These are phyloP conservation scores for Drosophila kuntzei DNA, from an alignment of 2,888 invertebrate genomes.

Conservation along the genomic window DNA sequence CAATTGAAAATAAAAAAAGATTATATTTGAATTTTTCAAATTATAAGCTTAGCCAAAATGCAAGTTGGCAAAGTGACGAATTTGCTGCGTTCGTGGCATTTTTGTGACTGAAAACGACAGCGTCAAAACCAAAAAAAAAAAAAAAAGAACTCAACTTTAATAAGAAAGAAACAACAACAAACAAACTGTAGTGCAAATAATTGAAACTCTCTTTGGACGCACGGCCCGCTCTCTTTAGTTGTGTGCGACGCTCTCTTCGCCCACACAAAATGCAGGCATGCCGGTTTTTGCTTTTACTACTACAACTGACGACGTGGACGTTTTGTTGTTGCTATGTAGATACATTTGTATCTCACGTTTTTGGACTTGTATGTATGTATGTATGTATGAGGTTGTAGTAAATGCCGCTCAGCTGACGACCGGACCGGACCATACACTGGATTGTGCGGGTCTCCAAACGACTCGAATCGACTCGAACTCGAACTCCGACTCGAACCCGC, in stretches of 20 bases:
- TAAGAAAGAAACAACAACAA: slow-evolving; percentile 7
- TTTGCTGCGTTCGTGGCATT: slow-evolving; percentile 55
- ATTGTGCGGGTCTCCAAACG: slow-evolving; percentile 49
- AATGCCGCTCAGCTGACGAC: slow-evolving; percentile 71
- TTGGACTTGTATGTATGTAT: slow-evolving; percentile 9
- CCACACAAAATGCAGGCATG: slow-evolving; percentile 63
- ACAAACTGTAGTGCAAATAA: slow-evolving; percentile 23
- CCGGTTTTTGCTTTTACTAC: slow-evolving; percentile 59
- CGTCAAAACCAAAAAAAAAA: background rate
- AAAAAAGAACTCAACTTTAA: slow-evolving; percentile 10
- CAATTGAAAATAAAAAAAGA: background rate
- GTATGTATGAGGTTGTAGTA: slow-evolving; percentile 53
- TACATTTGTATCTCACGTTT: slow-evolving; percentile 63
- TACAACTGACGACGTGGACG: slow-evolving; percentile 37
- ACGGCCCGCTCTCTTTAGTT: slow-evolving; percentile 11
- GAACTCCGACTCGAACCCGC: slow-evolving; percentile 1
- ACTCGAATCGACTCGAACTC: slow-evolving; percentile 22
- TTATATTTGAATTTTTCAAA: background rate
- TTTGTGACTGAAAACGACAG: slow-evolving; percentile 35
- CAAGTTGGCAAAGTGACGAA: slow-evolving; percentile 13
- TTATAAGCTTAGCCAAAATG: background rate
- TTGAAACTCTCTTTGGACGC: slow-evolving; percentile 16
- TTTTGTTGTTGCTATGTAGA: slow-evolving; percentile 38
- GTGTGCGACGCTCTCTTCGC: slow-evolving; percentile 26
- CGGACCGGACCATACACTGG: slow-evolving; percentile 38